Base-by-base conservation (phyloP, 2,113 vertebrate genomes). In the Amia ocellicauda region DNA sequence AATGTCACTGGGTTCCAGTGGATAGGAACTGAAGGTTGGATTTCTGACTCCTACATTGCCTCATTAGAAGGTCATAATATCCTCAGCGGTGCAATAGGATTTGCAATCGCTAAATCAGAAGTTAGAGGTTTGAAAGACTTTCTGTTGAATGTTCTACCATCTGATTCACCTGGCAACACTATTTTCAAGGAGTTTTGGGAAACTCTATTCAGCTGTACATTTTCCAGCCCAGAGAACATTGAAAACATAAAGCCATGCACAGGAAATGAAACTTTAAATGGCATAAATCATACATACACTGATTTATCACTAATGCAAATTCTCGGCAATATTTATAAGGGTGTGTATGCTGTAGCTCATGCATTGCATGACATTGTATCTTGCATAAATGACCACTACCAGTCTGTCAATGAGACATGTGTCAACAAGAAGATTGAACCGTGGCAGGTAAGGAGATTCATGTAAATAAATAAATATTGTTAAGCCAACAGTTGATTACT, bases 1-100 rank as follows among this genome's bases (percentile, higher is more conserved):
- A 88, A 89, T 62, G 28, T 89, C 41, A 82, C 71, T 10, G 85
- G 85, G 1, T 84, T 74, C 9, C 86, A 88, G 76, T 90, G 87
- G 88, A 78, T 90, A 0, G 88, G 86, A 7, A 84, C 2, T 57
- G 16, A 49, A 11, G 85, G 86, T 40, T 90, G 88, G 88, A 87
- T 89, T 17, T 73, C 70, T 50, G 82, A 89, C 59, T 76, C 77
- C 2, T 75, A 79, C 49, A 78, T 66, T 7, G 79, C 79, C 51
- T 31, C 65, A 10, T n/a, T 66, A 28, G 78, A 86, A 17, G 58
- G 42, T 0, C 69, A 80, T 57, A 76, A 76, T 9, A 68, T 86
- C 51, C 61, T 90, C 55, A 60, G 79, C 36, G 88, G 88, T 23
- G 75, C 86, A 0, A 73, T 90, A 28, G 88, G 88, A 1, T 68